Percentiles rank a stretch among this genome's conserved stretches.
Evolutionary conservation across 2,113 vertebrate species (phyloP).

Genomic region (Bagarius yarrelli): DNA sequence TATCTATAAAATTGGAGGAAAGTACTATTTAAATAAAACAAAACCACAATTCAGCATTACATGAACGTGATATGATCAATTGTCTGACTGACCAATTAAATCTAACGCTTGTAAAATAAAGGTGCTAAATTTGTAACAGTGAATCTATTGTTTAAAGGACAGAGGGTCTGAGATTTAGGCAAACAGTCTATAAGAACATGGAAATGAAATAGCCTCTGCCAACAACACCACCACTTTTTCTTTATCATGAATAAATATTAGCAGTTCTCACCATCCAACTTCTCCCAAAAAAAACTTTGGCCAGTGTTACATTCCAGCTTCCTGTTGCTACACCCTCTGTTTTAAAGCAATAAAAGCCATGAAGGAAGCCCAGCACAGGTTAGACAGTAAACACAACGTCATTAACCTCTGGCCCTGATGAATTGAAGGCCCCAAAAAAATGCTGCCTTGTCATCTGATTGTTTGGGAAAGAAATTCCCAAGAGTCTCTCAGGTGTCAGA

Average conservation of each 20-base stretch:
- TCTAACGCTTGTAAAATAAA: background rate
- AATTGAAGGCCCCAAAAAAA: slow-evolving; percentile 43
- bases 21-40: background rate
- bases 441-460: slow-evolving; percentile 48
- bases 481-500: slow-evolving; percentile 51
- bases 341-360: slow-evolving; percentile 41
- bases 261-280: slow-evolving; percentile 63
- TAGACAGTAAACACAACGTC: slow-evolving; percentile 68
- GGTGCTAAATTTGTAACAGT: slow-evolving; percentile 48
- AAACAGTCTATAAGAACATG: slow-evolving; percentile 77
- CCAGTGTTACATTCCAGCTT: slow-evolving; percentile 61
- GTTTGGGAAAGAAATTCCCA: slow-evolving; percentile 63
- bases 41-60: background rate
- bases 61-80: background rate
- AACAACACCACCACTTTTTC: slow-evolving; percentile 68
- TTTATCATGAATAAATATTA: slow-evolving; percentile 81
- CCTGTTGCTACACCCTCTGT: slow-evolving; percentile 61
- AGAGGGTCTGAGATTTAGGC: slow-evolving; percentile 60
- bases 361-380: slow-evolving; percentile 42
- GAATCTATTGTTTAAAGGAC: slow-evolving; percentile 64
- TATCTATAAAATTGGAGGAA: background rate
- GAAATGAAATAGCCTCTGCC: slow-evolving; percentile 77
- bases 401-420: slow-evolving; percentile 68
- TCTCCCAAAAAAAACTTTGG: slow-evolving; percentile 57
- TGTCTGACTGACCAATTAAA: background rate